A percentile compares a stretch with the other conserved stretches of the same genome.
Evolutionary conservation across 2,797 vertebrate genomes (phyloP).

Genomic region (Trichosurus vulpecula): DNA sequence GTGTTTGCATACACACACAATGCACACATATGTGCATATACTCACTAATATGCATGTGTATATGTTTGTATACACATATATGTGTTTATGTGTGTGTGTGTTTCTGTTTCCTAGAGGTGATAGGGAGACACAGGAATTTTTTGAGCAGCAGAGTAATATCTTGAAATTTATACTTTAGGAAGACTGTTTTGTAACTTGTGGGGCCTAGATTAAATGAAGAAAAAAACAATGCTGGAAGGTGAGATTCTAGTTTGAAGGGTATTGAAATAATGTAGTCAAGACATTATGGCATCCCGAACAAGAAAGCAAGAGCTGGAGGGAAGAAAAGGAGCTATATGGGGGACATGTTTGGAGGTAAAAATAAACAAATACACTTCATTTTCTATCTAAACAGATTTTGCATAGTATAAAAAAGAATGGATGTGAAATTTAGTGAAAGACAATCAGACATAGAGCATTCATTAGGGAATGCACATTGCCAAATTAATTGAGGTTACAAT

Average conservation of each 20-base stretch:
- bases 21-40: too few relatives aligned
- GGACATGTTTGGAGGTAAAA: neutral
- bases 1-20: too few relatives aligned
- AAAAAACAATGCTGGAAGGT: neutral
- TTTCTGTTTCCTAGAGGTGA: neutral
- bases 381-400: neutral
- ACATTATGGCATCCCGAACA: neutral
- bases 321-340: neutral
- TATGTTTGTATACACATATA: too few relatives aligned
- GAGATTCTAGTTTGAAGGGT: neutral
- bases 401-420: neutral
- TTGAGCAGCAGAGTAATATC: neutral
- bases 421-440: neutral
- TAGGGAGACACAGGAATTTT: neutral
- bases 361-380: neutral
- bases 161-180: neutral
- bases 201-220: neutral
- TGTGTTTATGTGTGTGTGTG: too few relatives aligned
- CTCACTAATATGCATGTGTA: too few relatives aligned
- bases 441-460: neutral
- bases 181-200: neutral
- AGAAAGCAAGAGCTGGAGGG: neutral
- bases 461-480: neutral
- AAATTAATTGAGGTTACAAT: too few relatives aligned
- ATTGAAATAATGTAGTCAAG: neutral